These are phyloP conservation scores for Cotesia congregata DNA, from an alignment of 2,888 invertebrate species.

Conservation along the genomic window DNA sequence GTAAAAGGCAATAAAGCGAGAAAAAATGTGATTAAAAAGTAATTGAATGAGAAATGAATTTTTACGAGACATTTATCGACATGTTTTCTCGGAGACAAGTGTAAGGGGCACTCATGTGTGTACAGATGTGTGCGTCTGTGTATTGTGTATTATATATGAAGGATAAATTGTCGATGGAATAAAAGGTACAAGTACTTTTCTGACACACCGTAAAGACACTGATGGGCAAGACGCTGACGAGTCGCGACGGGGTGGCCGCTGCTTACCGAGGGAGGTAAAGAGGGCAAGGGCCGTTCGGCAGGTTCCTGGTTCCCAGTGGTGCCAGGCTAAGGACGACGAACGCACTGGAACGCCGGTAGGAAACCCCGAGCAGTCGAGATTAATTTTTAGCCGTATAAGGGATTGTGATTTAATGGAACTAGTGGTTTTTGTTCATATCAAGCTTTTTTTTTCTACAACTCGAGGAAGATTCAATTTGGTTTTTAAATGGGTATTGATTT, in stretches of 20 bases:
- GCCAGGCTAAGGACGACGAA: slow-evolving; percentile 20
- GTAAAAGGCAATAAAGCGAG: not conserved
- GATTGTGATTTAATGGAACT: slow-evolving; percentile 55
- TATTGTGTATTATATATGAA: not conserved
- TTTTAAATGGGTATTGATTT: too few species aligned
- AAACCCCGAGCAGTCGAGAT: slow-evolving; percentile 32
- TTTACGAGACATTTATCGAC: not conserved
- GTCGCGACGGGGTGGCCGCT: slow-evolving; percentile 26
- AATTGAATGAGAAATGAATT: slow-evolving; percentile 1
- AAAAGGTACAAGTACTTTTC: slow-evolving; percentile 22
- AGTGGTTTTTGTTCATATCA: slow-evolving; percentile 29
- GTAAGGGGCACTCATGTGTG: not conserved
- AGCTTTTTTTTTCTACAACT: not conserved
- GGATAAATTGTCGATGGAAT: not conserved
- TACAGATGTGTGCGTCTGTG: not conserved
- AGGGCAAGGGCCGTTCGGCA: too few species aligned
- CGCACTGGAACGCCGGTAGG: slow-evolving; percentile 27
- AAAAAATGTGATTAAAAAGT: slow-evolving; percentile 1
- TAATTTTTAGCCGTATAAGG: slow-evolving; percentile 60
- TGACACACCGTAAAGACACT: slow-evolving; percentile 23
- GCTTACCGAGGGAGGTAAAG: not conserved
- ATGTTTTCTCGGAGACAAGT: not conserved
- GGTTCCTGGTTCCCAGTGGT: not conserved
- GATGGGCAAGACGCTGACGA: slow-evolving; percentile 16
- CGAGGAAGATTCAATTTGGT: too few species aligned